These are phyloP conservation scores for Sus scrofa DNA, from an alignment of 2,113 vertebrate species.

Conservation along the genomic window T2T-Sscrofa CM000827.6:100366501-100367000, in stretches of 20 bases:
- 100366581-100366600: conserved; percentile 56
- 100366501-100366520: conserved; percentile 61
- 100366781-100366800: conserved; percentile 64
- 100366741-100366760: conserved; percentile 52
- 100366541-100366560: conserved; percentile 23
- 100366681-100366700: conserved; percentile 63
- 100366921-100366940: background rate
- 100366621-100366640: conserved; percentile 39
- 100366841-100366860: background rate
- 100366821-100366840: conserved; percentile 58
- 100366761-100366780: conserved; percentile 65
- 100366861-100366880: background rate
- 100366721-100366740: conserved; percentile 69
- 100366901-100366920: background rate
- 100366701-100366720: conserved; percentile 56
- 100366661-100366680: conserved; percentile 60
- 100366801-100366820: conserved; percentile 56
- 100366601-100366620: conserved; percentile 36
- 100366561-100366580: conserved; percentile 34
- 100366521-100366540: conserved; percentile 60
- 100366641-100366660: conserved; percentile 7
- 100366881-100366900: background rate
- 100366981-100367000: background rate
- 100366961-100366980: background rate
- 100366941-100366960: background rate